Conservation (phyloP, 2,113 vertebrate genomes). For the Miniopterus natalensis region DNA sequence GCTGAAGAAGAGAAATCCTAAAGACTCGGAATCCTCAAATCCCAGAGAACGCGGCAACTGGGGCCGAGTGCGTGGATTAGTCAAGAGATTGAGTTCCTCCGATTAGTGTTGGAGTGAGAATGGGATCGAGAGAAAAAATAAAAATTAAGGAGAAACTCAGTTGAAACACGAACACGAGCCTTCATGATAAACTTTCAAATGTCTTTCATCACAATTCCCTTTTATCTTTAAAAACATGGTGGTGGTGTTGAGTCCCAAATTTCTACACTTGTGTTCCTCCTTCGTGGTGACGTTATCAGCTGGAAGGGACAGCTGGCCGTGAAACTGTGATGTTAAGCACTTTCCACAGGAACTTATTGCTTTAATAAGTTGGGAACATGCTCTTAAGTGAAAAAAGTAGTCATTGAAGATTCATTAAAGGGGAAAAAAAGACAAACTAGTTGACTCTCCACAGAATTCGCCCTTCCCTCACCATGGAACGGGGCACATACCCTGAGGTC, state of each 20-base stretch:
- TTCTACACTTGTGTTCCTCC: conserved; percentile 77
- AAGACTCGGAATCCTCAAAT: not conserved
- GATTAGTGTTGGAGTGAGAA: not conserved
- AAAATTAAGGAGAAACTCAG: not conserved
- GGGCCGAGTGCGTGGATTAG: not conserved
- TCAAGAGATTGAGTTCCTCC: not conserved
- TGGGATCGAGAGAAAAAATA: not conserved
- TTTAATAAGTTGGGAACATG: conserved; percentile 88
- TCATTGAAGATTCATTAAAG: conserved; percentile 88
- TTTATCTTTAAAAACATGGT: conserved; percentile 77
- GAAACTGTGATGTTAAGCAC: conserved; percentile 84
- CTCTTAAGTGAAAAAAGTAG: conserved; percentile 84
- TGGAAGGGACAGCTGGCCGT: conserved; percentile 75
- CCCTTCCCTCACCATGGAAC: not conserved
- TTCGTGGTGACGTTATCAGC: conserved; percentile 79
- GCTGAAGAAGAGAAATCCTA: not conserved
- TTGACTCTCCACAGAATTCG: not conserved
- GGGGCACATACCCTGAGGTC: not conserved
- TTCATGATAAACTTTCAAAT: conserved; percentile 55
- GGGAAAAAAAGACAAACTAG: conserved; percentile 40
- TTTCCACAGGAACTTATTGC: conserved; percentile 86
- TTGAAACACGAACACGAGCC: conserved; percentile 49
- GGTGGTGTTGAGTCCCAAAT: conserved; percentile 73
- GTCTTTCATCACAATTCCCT: conserved; percentile 69
- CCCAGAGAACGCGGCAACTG: not conserved